phyloP scores from a whole-genome alignment of 1,140 invertebrate species.

The Calycopis cecrops region DNA sequence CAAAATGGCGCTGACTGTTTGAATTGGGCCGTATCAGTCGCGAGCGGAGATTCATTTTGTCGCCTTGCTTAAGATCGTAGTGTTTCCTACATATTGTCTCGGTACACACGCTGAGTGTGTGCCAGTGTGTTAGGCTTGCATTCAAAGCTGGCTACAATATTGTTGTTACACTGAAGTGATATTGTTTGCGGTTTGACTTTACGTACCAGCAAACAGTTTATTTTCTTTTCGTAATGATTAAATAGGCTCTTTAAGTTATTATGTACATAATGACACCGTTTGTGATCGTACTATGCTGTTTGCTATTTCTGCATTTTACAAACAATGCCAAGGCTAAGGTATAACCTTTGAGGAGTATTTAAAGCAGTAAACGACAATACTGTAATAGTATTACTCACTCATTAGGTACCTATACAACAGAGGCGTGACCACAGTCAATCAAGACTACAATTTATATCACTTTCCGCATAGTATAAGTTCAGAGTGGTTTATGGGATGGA shows the following conservation, averaged over 20 bases:
- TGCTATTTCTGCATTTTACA: no score
- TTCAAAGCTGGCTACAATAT: conserved; percentile 73
- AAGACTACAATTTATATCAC: no score
- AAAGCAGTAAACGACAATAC: no score
- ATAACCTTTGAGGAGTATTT: no score
- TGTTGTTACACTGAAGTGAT: conserved; percentile 72
- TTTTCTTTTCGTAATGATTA: conserved; percentile 30
- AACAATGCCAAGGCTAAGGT: no score
- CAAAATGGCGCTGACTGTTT: conserved; percentile 74
- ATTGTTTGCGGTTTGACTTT: conserved; percentile 71
- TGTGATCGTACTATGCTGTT: no score
- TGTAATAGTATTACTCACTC: no score
- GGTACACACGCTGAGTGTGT: conserved; percentile 69
- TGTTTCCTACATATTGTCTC: conserved; percentile 70
- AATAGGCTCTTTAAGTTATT: conserved; percentile 1
- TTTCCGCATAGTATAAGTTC: no score
- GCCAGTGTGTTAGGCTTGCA: conserved; percentile 62
- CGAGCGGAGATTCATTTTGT: conserved; percentile 73
- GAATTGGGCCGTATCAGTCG: conserved; percentile 73
- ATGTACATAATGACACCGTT: neutral
- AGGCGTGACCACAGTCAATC: no score
- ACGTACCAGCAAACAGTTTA: conserved; percentile 67
- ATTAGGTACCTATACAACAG: no score
- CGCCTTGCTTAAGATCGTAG: conserved; percentile 70
- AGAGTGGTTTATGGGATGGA: no score